These are phyloP conservation scores for Copsychus sechellarum DNA, from an alignment of 2,113 vertebrate species.

Conservation along the genomic window DNA sequence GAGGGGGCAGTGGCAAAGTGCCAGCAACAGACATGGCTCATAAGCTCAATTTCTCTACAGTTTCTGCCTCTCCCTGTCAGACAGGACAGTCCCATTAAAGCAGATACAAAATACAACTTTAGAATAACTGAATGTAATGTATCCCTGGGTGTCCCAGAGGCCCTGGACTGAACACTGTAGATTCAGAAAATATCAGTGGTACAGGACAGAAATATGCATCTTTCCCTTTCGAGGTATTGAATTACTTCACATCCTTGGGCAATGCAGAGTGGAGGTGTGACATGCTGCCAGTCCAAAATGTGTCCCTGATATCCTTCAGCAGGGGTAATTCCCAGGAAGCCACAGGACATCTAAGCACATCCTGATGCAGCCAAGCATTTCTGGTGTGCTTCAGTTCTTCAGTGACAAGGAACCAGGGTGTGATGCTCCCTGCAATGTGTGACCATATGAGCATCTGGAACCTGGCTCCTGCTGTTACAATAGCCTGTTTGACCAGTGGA, in stretches of 20 bases:
- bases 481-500: background rate
- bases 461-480: background rate
- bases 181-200: background rate
- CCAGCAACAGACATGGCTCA: accelerated
- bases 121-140: background rate
- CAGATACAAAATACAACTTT: background rate
- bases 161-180: background rate
- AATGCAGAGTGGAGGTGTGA: background rate
- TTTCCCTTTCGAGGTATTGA: background rate
- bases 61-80: background rate
- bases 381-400: background rate
- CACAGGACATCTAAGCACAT: background rate
- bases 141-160: background rate
- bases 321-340: background rate
- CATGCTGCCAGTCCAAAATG: background rate
- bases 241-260: background rate
- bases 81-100: background rate
- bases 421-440: background rate
- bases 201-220: background rate
- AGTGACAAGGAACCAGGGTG: background rate
- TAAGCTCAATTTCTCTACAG: background rate
- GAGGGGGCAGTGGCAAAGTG: background rate
- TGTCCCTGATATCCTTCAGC: background rate
- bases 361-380: background rate
- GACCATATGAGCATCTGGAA: background rate